phyloP scores from a whole-genome alignment of 2,888 invertebrate genomes.

The Sarcophaga caerulescens region DNA sequence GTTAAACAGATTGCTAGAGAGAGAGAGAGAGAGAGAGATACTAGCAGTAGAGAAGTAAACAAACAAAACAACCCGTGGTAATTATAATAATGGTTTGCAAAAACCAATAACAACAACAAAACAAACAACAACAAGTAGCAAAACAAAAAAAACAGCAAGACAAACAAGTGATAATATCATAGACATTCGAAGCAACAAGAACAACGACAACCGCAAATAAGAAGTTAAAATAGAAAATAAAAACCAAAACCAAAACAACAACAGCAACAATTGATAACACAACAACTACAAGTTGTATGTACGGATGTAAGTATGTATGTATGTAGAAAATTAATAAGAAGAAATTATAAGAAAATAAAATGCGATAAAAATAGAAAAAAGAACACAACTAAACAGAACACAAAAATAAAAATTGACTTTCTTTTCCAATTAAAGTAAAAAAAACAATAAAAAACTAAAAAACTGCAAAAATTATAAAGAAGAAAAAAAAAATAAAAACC shows the following conservation, averaged over 20 bases:
- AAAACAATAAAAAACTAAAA: constrained; percentile 31
- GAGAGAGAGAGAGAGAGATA: constrained; percentile 6
- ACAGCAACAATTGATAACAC: neutral
- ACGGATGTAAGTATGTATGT: neutral
- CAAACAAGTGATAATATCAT: constrained; percentile 55
- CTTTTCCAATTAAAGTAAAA: constrained; percentile 53
- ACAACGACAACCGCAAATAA: constrained; percentile 15
- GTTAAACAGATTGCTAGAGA: neutral
- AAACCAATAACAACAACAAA: constrained; percentile 19
- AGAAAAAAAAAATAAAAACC: constrained; percentile 9
- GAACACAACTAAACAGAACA: constrained; percentile 23
- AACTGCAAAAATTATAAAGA: neutral
- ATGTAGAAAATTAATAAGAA: constrained; percentile 13
- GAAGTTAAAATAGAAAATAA: constrained; percentile 33
- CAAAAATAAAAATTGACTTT: constrained; percentile 45
- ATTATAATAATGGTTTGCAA: constrained; percentile 46
- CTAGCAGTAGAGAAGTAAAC: constrained; percentile 9
- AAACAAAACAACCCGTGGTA: neutral
- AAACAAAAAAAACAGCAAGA: constrained; percentile 31
- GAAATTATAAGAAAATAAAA: constrained; percentile 14
- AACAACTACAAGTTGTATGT: too few relatives aligned
- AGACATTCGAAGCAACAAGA: constrained; percentile 7
- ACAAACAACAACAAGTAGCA: neutral
- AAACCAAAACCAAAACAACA: neutral
- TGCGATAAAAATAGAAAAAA: constrained; percentile 25